Evolutionary conservation across 2,888 invertebrate genomes (phyloP).

Genomic region (Altica lythri): DNA sequence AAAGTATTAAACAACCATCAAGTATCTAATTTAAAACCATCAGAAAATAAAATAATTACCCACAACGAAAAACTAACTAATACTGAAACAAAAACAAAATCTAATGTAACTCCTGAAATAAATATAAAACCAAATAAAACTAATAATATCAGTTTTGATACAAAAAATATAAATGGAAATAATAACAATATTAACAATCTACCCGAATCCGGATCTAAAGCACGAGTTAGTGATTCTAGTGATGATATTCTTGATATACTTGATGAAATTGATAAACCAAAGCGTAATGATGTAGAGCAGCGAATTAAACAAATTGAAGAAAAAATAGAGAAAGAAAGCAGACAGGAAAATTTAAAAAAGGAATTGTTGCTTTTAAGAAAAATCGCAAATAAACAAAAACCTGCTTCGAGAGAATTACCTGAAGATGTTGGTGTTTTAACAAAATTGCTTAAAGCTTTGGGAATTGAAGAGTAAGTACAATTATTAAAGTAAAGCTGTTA

Average conservation of each 20-base stretch:
- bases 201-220: conserved; percentile 3
- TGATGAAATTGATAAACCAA: conserved; percentile 17
- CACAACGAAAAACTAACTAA: neutral
- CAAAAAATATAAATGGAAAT: neutral
- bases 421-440: conserved; percentile 25
- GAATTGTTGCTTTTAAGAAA: conserved; percentile 8
- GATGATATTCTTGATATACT: conserved; percentile 23
- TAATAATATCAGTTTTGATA: neutral
- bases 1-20: neutral
- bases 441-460: conserved; percentile 18
- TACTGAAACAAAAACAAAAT: neutral
- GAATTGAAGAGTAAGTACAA: conserved; percentile 7
- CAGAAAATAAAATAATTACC: neutral
- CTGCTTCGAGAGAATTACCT: conserved; percentile 4
- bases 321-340: conserved; percentile 35
- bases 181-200: neutral
- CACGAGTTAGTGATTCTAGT: too few relatives aligned
- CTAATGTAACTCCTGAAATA: neutral
- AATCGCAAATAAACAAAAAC: conserved; percentile 5
- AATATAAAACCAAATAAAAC: neutral
- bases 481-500: too few relatives aligned
- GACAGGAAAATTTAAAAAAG: conserved; percentile 32
- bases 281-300: conserved; percentile 32
- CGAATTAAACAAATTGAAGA: conserved; percentile 37
- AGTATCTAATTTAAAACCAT: too few relatives aligned